Base-by-base conservation (phyloP, 2,888 invertebrate species). In the Dorcus hopei region DNA sequence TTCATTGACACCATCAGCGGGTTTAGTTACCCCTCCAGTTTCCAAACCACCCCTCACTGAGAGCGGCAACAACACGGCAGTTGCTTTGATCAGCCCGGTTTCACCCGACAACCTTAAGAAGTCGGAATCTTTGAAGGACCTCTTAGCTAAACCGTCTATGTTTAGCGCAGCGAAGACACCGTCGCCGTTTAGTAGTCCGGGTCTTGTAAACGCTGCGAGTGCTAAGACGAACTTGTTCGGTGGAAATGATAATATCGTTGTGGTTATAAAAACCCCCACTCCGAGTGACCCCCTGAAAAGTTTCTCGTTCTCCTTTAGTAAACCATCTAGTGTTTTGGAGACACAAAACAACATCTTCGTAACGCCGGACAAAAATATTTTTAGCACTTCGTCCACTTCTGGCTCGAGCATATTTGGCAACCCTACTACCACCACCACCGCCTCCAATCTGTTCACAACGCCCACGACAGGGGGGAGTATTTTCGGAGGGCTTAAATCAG, bases 121-220 rank as follows among this genome's bases (percentile, higher is more conserved):
- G 39, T 41, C 51, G n/a, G 57, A 57, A 19, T 61, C 61, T 2
- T 57, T 67, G 47, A 71, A 66, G 61, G 62, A 59, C 51, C 61
- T 70, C 16, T 54, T 68, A 19, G 61, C 57, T 9, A 67, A 67
- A 59, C 67, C 69, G 0, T 58, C 62, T 3, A 9, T 60, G 3
- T 42, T 62, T 8, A 54, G 50, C 9, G 33, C 52, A 9, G 51
- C 49, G 38, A 38, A 38, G 38, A 39, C 39, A 7, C 38, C n/a
- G 8, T 11, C 9, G 4, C 23, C 26, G 2, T 50, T 56, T 19
- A 45, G 49, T 1, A 50, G 50, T 23, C 50, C 56, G 3, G 23
- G 43, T 1, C 39, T 50, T 1, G 56, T 50, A 8, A 50, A 38
- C 39, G 51, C 57, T 16, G 52, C 39, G 1, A 26, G 38, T 38